Conservation (phyloP, 2,113 vertebrate genomes). For the Circaetus cinerascens region DNA sequence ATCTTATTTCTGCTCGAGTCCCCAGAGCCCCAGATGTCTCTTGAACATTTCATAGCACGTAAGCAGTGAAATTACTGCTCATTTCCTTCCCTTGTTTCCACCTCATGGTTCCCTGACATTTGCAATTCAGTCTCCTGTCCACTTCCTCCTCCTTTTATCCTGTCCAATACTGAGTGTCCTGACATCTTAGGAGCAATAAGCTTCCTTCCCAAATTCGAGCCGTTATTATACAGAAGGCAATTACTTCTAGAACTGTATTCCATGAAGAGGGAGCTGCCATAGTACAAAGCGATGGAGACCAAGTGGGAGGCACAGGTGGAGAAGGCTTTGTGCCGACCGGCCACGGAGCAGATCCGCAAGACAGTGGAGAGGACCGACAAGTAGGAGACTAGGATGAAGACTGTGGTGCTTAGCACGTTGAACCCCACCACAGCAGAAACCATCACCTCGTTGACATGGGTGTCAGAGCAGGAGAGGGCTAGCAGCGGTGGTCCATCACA, state of each 20-base stretch:
- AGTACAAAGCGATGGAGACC: not conserved
- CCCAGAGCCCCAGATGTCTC: not conserved
- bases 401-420: not conserved
- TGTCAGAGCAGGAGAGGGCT: conserved; percentile 14
- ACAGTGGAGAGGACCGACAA: not conserved
- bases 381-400: not conserved
- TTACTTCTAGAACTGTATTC: no score
- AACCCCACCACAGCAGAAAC: not conserved
- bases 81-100: not conserved
- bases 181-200: not conserved
- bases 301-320: conserved; percentile 26
- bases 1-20: accelerated
- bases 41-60: not conserved
- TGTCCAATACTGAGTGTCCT: not conserved
- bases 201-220: not conserved
- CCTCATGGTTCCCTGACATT: not conserved
- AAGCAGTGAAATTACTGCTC: not conserved
- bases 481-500: not conserved
- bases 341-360: not conserved
- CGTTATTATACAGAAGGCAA: not conserved
- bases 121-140: not conserved
- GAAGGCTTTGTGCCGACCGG: not conserved
- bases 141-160: not conserved
- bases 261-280: not conserved
- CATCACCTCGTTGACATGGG: not conserved